These are phyloP conservation scores for Hemitrygon akajei DNA, from an alignment of 2,797 vertebrate genomes.

Conservation along the genomic window DNA sequence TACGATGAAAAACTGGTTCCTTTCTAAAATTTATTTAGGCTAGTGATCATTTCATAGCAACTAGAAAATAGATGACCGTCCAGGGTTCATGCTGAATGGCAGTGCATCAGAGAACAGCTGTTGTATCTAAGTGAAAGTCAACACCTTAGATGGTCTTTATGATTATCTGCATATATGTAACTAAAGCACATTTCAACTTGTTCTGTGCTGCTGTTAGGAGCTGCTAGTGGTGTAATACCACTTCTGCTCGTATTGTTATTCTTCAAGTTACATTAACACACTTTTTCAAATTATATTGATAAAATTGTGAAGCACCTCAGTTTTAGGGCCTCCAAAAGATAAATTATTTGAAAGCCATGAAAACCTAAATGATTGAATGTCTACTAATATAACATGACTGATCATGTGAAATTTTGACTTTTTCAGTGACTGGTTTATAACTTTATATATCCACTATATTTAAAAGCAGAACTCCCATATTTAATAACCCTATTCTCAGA, in stretches of 20 bases:
- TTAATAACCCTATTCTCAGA: conserved; percentile 16
- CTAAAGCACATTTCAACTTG: not conserved
- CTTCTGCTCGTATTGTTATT: not conserved
- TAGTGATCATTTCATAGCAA: not conserved
- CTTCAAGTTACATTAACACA: not conserved
- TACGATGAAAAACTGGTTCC: not conserved
- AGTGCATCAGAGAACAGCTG: not conserved
- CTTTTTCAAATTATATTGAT: too few relatives aligned
- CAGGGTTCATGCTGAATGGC: not conserved
- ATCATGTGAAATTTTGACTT: not conserved
- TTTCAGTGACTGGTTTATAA: not conserved
- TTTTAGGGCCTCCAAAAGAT: not conserved
- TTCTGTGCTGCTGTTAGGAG: not conserved
- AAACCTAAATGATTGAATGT: conserved; percentile 1
- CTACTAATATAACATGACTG: not conserved
- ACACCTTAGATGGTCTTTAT: not conserved
- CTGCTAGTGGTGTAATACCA: not conserved
- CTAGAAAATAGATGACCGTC: not conserved
- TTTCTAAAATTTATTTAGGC: not conserved
- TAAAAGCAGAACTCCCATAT: not conserved
- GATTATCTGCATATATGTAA: not conserved
- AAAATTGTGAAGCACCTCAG: not conserved
- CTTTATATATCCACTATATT: not conserved
- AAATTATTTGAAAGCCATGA: not conserved
- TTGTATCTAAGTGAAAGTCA: not conserved